Evolutionary conservation across 2,888 invertebrate species (phyloP).

Genomic region (Cistogaster globosa): DNA sequence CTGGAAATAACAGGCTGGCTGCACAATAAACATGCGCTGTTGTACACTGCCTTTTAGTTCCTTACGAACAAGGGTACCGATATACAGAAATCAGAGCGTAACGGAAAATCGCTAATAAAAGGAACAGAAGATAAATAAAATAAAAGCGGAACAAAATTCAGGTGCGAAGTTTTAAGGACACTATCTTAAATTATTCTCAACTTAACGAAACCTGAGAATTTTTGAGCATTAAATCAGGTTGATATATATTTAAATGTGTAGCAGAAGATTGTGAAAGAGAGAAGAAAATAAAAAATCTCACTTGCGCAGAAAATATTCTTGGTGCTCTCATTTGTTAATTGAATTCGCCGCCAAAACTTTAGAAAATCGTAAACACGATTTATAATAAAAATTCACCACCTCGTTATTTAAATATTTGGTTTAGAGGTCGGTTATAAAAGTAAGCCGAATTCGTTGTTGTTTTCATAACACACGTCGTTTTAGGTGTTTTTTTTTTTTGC

Average conservation of each 20-base stretch:
- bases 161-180: constrained; percentile 54
- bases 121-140: constrained; percentile 10
- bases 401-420: constrained; percentile 46
- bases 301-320: constrained; percentile 17
- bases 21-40: constrained; percentile 65
- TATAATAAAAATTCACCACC: constrained; percentile 56
- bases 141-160: constrained; percentile 53
- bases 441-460: background rate
- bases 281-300: background rate
- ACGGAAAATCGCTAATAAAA: constrained; percentile 44
- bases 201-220: constrained; percentile 60
- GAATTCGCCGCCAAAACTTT: constrained; percentile 45
- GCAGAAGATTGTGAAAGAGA: too few relatives aligned
- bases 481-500: background rate
- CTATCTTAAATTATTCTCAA: constrained; percentile 24
- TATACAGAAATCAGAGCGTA: constrained; percentile 68
- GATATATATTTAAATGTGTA: too few relatives aligned
- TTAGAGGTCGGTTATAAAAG: too few relatives aligned
- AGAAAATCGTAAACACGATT: constrained; percentile 48
- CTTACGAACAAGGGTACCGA: constrained; percentile 21
- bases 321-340: constrained; percentile 33
- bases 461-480: constrained; percentile 19
- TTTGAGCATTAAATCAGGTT: constrained; percentile 4
- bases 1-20: constrained; percentile 57
- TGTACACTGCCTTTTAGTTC: constrained; percentile 53